Base-by-base conservation (phyloP, 92 coral and sea anemone species). In the Phenganax stokvisi region DNA sequence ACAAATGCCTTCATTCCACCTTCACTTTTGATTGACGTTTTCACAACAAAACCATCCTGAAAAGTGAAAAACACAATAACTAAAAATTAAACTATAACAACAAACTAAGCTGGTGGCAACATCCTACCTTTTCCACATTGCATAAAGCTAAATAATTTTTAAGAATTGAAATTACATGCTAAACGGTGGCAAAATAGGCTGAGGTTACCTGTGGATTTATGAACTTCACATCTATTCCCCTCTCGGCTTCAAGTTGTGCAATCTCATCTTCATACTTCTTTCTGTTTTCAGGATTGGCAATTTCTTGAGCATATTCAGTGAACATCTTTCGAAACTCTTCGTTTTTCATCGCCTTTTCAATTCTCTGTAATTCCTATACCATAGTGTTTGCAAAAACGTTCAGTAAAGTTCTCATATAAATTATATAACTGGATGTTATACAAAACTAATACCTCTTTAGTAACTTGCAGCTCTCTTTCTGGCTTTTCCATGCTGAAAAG, bases 261-360 rank as follows among this genome's bases (percentile, higher is more conserved):
- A 94, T 94, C 86, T 94, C 98, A 37, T 89, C 97, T 74, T 94
- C 98, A 84, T 94, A 94, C 88, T 90, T 94, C 98, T 92, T 92
- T 79, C 85, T 94, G 76, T 92, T 94, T 61, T 90, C 96, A 63
- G 98, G 98, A 60, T 94, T 90, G 20, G 98, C 92, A 85, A 94
- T 94, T 87, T 94, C 98, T 87, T 92, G 54, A 10, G 97, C 96
- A 90, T 94, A 94, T 81, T 94, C 97, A 29, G 84, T 87, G 73
- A 94, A 88, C 86, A 94, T 82, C 51, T 94, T 89, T 11, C 97
- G 85, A 83, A 94, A 94, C 81, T 92, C 92, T 37, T 94, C 92
- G 82, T 92, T 92, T 81, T 94, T 87, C 94, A 94, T 81, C 37
- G 97, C 96, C 57, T 90, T 89, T 72, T 94, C 89, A 72, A 94